These are phyloP conservation scores for Bucorvus abyssinicus DNA, from an alignment of 2,797 vertebrate species.

Conservation along the genomic window DNA sequence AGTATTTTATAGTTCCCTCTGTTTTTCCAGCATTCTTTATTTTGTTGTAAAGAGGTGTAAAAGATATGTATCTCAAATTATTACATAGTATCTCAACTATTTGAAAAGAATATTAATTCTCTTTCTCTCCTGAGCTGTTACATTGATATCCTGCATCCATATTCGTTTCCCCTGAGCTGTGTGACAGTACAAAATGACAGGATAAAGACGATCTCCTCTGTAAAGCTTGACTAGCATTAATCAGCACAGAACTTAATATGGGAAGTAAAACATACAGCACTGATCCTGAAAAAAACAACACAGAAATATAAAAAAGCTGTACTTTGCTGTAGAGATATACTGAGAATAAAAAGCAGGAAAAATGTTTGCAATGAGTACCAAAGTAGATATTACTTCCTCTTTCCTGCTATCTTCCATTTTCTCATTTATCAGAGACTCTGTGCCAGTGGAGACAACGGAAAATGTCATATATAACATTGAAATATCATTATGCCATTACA, in stretches of 20 bases:
- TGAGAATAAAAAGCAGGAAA: not conserved
- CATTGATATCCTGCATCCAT: not conserved
- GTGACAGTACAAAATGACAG: not conserved
- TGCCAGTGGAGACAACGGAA: not conserved
- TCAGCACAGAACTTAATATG: not conserved
- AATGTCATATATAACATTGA: not conserved
- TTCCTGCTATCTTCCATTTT: not conserved
- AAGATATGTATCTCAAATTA: not conserved
- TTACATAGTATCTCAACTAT: not conserved
- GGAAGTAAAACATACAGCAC: not conserved
- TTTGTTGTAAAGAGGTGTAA: not conserved
- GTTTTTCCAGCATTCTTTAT: not conserved
- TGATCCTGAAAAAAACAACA: not conserved
- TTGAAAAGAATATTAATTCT: not conserved
- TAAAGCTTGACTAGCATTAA: not conserved
- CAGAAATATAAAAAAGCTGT: not conserved
- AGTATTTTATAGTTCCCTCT: not conserved
- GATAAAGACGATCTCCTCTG: not conserved
- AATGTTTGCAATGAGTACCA: not conserved
- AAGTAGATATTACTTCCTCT: not conserved
- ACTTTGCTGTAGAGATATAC: not conserved
- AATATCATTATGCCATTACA: not conserved
- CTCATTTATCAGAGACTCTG: not conserved
- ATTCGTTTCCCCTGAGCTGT: not conserved
- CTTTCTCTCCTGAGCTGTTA: not conserved